phyloP scores from a whole-genome alignment of 2,113 vertebrate species.

The Cisticola juncidis region DNA sequence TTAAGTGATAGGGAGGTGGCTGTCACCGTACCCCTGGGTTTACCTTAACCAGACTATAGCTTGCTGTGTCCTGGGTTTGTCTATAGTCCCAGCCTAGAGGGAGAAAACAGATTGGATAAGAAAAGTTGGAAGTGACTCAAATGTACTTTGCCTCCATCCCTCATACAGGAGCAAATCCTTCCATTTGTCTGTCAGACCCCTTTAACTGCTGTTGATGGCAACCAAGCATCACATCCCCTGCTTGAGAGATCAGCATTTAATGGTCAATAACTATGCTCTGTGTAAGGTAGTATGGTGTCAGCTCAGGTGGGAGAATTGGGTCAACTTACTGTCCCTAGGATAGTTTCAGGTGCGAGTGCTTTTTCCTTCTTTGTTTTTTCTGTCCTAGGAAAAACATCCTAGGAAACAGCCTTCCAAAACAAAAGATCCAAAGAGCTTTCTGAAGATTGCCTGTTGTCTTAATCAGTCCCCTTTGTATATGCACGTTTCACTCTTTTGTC shows the following conservation, averaged over 20 bases:
- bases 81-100: neutral
- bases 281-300: neutral
- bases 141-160: neutral
- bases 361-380: neutral
- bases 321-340: neutral
- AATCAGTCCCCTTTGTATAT: neutral
- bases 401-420: neutral
- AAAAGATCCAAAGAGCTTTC: neutral
- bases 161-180: neutral
- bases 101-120: neutral
- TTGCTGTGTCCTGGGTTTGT: neutral
- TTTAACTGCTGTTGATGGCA: neutral
- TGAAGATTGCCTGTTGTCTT: neutral
- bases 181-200: neutral
- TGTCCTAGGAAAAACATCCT: neutral
- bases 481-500: neutral
- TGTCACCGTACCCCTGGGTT: neutral
- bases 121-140: neutral
- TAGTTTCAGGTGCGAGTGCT: neutral
- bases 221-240: accelerated
- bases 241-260: neutral
- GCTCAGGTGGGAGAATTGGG: neutral
- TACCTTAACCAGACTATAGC: accelerated
- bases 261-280: neutral
- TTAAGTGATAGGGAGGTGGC: neutral